Base-by-base conservation (phyloP, 2,797 vertebrate genomes). In the Rhadinocentrus ornatus region DNA sequence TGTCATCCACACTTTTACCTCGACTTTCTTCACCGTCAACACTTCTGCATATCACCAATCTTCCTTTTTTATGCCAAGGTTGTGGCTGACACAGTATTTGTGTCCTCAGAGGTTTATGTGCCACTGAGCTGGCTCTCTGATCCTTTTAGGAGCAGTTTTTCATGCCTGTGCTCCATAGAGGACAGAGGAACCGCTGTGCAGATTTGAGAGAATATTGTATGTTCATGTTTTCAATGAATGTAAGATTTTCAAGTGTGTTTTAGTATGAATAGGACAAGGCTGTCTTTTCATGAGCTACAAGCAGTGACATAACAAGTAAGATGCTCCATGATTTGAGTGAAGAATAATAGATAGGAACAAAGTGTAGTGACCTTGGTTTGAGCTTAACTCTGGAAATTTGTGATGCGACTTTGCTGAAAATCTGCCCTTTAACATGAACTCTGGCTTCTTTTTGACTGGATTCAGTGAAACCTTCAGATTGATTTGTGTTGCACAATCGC, bases 1-100 rank as follows among this genome's bases (percentile, higher is more conserved):
- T 64, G 81, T 88, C 88, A 82, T 41, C 80, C 82, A 79, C 62
- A 84, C 67, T 86, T 83, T 55, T 70, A 59, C 35, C 72, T 44
- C 70, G 67, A 57, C 83, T 83, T 85, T 86, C 72, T 77, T 90
- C 85, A 84, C 37, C 57, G 60, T 59, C 60, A 22, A 29, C 71
- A 35, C 65, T 48, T 65, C 56, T 52, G 67, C 44, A 62, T 67
- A 56, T 74, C 69, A 48, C 53, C 77, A 54, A 59, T 77, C 62
- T 69, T 71, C 61, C 65, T 77, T 83, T 86, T 86, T 78, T 61
- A 84, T 80, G 68, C 50, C 69, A 62, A 73, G 71, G 54, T 59
- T 81, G 62, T 60, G 74, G 77, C 76, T 78, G 82, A 81, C 62
- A 31, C 24, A 6, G 60, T 69, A 71, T 72, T 44, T 78, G 44